Conservation (phyloP, 2,888 invertebrate species). For the Phasia obesa region DNA sequence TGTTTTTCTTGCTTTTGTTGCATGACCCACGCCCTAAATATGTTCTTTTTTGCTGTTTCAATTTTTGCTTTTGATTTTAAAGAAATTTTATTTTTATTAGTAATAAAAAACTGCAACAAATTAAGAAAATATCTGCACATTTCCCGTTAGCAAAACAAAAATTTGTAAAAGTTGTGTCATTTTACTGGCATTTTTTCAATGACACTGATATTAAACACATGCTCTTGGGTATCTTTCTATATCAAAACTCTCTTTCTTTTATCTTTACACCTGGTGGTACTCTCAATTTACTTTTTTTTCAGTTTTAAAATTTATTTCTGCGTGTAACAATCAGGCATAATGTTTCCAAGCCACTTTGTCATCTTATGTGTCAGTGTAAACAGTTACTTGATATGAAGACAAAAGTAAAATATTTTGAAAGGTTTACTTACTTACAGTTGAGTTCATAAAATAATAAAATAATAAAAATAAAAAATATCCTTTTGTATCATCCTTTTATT, state of each 20-base stretch:
- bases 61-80: constrained; percentile 4
- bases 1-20: constrained; percentile 9
- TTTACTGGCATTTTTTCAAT: constrained; percentile 40
- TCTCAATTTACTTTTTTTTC: constrained; percentile 62
- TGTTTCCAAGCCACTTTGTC: constrained; percentile 6
- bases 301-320: constrained; percentile 4
- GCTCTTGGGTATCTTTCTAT: constrained; percentile 14
- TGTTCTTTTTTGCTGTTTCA: constrained; percentile 27
- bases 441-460: constrained; percentile 19
- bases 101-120: constrained; percentile 32
- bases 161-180: constrained; percentile 61
- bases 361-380: constrained; percentile 33
- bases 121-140: constrained; percentile 20
- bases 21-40: constrained; percentile 16
- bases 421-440: constrained; percentile 1
- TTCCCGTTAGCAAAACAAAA: background rate
- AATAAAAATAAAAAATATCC: constrained; percentile 32
- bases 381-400: constrained; percentile 46
- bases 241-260: constrained; percentile 26
- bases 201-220: constrained; percentile 33
- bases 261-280: constrained; percentile 61
- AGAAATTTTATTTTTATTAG: background rate
- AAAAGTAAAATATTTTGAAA: constrained; percentile 31
- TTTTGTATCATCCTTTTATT: constrained; percentile 39
- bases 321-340: background rate